A percentile compares a stretch with the other conserved stretches of the same genome.
Conservation (phyloP, 2,797 vertebrate genomes). For the Saguinus oedipus region DNA sequence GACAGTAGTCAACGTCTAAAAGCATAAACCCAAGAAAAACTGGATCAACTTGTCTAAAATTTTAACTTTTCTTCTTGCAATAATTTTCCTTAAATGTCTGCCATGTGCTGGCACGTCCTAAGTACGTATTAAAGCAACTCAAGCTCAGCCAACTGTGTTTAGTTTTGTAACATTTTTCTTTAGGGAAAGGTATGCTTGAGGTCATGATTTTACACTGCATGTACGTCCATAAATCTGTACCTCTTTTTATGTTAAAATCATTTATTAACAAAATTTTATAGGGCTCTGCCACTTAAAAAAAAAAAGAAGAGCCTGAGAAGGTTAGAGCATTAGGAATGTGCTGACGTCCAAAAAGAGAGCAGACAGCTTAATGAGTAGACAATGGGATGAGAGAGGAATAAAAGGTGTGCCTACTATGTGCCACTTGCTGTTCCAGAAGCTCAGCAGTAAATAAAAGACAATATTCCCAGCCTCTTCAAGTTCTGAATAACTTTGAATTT, state of each 20-base stretch:
- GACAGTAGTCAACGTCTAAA: neutral
- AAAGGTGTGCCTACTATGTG: too few species aligned
- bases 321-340: neutral
- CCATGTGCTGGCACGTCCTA: neutral
- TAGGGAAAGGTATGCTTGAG: neutral
- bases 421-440: neutral
- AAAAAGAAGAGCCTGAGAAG: neutral
- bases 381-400: neutral
- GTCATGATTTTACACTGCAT: neutral
- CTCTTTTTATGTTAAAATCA: neutral
- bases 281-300: neutral
- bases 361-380: fast-evolving
- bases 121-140: neutral
- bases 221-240: neutral
- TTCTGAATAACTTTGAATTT: neutral
- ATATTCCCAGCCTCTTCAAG: neutral
- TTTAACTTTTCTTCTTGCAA: neutral
- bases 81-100: neutral
- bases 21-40: neutral
- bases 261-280: neutral
- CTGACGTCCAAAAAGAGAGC: neutral
- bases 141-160: neutral
- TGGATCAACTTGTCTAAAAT: neutral
- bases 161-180: neutral
- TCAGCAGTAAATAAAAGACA: neutral